Base-by-base conservation (phyloP, 2,113 vertebrate genomes). In the Sturnus vulgaris region DNA sequence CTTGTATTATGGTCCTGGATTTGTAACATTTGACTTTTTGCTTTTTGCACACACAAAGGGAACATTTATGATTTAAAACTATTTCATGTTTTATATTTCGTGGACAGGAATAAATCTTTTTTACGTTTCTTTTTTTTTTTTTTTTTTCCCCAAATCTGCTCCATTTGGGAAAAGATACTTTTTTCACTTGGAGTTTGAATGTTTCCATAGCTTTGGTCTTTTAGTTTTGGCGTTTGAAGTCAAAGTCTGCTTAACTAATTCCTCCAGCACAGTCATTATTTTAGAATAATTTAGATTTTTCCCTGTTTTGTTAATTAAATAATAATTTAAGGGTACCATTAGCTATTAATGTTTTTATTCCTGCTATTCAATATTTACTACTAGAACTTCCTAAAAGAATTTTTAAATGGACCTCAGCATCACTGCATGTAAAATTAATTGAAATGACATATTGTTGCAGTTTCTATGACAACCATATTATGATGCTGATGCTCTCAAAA, bases 381-480 rank as follows among this genome's bases (percentile, higher is more conserved):
- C 91, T 92, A 84, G 91, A 96, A 97, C 90, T 97, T 97, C 79
- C 94, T 73, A 86, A 84, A 95, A 96, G 94, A 93, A 97, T 68
- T 97, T 81, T 93, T 96, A 73, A 75, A 88, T 1, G 59, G 93
- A 96, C 92, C 82, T 97, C 96, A 95, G 94, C 79, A 88, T 94
- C 95, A 79, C 92, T 96, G 95, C 94, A 95, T 97, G 80, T 94
- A 97, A 98, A 97, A 97, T 97, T 96, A 98, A 97, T 97, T 96
- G 97, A 98, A 98, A 98, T 95, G 91, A 97, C 97, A 97, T 97
- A 98, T 98, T 98, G 97, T 98, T 97, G 93, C 95, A 96, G 97
- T 98, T 98, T 98, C 98, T 97, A 97, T 98, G 97, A 97, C 97
- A 98, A 98, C 97, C 94, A 97, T 97, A 98, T 97, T 95, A 98